Evolutionary conservation across 1,140 invertebrate species (phyloP).

Genomic region (Drosophila elegans): DNA sequence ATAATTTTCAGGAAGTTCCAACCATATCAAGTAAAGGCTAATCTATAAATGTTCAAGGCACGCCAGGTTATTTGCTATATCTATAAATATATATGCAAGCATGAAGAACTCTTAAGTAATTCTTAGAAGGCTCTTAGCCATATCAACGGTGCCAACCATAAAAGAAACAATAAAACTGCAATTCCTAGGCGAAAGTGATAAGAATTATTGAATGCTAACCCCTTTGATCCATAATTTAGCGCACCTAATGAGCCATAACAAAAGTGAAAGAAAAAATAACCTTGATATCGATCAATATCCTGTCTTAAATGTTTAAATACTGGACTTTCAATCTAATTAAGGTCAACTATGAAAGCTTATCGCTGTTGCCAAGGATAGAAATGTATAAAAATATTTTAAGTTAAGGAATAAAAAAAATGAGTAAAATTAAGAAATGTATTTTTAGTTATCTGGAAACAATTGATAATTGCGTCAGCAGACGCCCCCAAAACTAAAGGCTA

Average conservation of each 20-base stretch:
- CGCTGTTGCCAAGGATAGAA: constrained; percentile 16
- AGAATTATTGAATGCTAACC: constrained; percentile 11
- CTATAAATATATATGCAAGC: constrained; percentile 11
- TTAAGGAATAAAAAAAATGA: constrained; percentile 7
- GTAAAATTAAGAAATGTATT: constrained; percentile 15
- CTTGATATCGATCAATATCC: constrained; percentile 26
- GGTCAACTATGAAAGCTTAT: constrained; percentile 30
- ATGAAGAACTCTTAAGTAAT: constrained; percentile 26
- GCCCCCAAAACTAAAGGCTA: constrained; percentile 16
- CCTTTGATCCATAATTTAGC: constrained; percentile 1
- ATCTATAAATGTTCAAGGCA: constrained; percentile 20
- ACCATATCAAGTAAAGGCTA: constrained; percentile 10
- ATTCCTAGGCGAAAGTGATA: constrained; percentile 21
- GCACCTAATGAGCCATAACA: not conserved
- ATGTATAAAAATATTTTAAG: constrained; percentile 2
- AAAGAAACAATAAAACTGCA: constrained; percentile 35
- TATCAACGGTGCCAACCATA: constrained; percentile 22
- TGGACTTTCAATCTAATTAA: constrained; percentile 3
- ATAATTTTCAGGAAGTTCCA: constrained; percentile 19
- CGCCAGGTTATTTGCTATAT: constrained; percentile 4
- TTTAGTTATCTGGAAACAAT: constrained; percentile 56
- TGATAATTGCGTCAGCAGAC: constrained; percentile 69
- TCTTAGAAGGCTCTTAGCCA: constrained; percentile 15
- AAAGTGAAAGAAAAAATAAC: not conserved
- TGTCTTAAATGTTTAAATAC: not conserved